Evolutionary conservation across 35 echinoderm and acorn worm genomes (phyloP).

Genomic region (Heliocidaris erythrogramma): DNA sequence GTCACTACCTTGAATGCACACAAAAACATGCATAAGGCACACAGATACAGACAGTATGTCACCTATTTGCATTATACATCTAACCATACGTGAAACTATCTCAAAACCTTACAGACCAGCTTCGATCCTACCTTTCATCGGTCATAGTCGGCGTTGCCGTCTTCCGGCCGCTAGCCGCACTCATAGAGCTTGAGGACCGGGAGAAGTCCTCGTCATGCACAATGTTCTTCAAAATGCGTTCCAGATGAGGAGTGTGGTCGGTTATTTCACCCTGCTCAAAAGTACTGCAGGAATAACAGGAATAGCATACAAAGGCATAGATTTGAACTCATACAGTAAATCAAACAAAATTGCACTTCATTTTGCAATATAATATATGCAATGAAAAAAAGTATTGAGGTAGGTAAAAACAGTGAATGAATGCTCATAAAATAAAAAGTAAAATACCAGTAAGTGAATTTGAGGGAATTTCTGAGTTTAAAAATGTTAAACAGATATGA

Average conservation of each 20-base stretch:
- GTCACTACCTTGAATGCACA: neutral
- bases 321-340: too few relatives aligned
- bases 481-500: too few relatives aligned
- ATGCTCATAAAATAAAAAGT: too few relatives aligned
- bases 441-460: too few relatives aligned
- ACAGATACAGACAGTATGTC: neutral
- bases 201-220: slow-evolving; percentile 90
- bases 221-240: slow-evolving; percentile 74
- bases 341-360: too few relatives aligned
- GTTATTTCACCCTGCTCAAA: slow-evolving; percentile 81
- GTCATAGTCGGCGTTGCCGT: slow-evolving; percentile 47
- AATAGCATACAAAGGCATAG: too few relatives aligned
- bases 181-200: slow-evolving; percentile 74
- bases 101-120: neutral
- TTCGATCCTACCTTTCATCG: slow-evolving; percentile 82
- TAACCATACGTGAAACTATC: neutral
- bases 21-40: neutral
- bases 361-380: too few relatives aligned
- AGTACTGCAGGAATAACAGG: slow-evolving; percentile 38
- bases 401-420: too few relatives aligned
- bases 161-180: slow-evolving; percentile 57
- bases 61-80: neutral
- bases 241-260: slow-evolving; percentile 61
- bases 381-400: too few relatives aligned
- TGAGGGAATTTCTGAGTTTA: too few relatives aligned